phyloP scores from a whole-genome alignment of 2,888 invertebrate species.

The Rapana venosa region DNA sequence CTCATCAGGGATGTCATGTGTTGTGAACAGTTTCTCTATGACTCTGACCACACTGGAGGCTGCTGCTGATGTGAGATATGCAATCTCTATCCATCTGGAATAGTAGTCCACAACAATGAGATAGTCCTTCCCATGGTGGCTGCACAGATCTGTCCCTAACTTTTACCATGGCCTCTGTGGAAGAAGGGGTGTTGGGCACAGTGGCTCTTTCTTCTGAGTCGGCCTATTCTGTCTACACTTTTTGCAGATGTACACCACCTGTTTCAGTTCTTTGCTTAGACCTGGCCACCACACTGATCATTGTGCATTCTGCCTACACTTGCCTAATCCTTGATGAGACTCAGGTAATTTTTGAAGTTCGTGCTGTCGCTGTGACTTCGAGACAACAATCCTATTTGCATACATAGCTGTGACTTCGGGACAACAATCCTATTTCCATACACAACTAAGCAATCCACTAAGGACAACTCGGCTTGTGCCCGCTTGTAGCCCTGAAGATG shows the following conservation, averaged over 20 bases:
- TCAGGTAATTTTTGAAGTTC: conserved; percentile 19
- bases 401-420: background rate
- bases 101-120: conserved; percentile 30
- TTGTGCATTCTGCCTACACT: conserved; percentile 29
- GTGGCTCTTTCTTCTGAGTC: conserved; percentile 9
- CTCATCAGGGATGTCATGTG: conserved; percentile 34
- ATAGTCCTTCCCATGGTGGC: conserved; percentile 26
- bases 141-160: conserved; percentile 37
- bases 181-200: background rate
- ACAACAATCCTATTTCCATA: conserved; percentile 3
- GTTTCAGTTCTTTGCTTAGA: conserved; percentile 6
- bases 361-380: too few relatives aligned
- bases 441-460: conserved; percentile 15
- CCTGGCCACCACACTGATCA: conserved; percentile 35
- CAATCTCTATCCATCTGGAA: conserved; percentile 33
- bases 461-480: conserved; percentile 23
- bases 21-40: conserved; percentile 6
- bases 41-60: background rate
- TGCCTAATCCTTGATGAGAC: background rate
- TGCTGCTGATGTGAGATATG: background rate
- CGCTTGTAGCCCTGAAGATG: background rate
- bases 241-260: background rate
- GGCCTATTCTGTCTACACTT: background rate
- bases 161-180: conserved; percentile 21
- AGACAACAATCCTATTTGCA: too few relatives aligned